These are phyloP conservation scores for Iphiclides podalirius DNA, from an alignment of 2,888 invertebrate species.

Conservation along the genomic window DNA sequence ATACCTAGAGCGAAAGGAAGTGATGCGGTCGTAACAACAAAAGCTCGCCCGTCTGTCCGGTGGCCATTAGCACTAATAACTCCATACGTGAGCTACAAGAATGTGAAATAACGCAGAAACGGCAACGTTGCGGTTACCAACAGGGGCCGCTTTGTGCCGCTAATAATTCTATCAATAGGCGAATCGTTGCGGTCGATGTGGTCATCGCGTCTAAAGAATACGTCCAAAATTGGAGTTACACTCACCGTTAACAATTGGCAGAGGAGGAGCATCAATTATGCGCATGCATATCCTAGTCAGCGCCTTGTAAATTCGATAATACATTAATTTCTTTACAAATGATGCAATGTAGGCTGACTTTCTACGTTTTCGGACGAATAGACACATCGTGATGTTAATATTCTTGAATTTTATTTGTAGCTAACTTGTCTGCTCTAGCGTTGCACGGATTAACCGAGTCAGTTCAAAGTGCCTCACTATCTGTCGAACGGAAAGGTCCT, in stretches of 20 bases:
- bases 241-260: constrained; percentile 43
- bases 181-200: constrained; percentile 62
- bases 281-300: constrained; percentile 25
- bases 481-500: no score
- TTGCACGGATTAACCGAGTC: no score
- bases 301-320: constrained; percentile 3
- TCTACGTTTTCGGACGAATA: no score
- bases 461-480: no score
- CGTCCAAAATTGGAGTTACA: constrained; percentile 41
- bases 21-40: constrained; percentile 56
- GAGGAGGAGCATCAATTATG: constrained; percentile 38
- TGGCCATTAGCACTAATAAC: constrained; percentile 71
- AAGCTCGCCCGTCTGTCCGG: constrained; percentile 46
- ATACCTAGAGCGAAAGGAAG: constrained; percentile 41
- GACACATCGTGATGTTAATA: no score
- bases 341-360: no score
- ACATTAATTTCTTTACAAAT: no score
- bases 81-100: constrained; percentile 52
- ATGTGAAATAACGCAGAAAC: constrained; percentile 48
- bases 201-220: constrained; percentile 54
- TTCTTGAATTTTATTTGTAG: no score
- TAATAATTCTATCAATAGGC: constrained; percentile 73
- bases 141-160: constrained; percentile 46
- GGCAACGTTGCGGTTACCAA: constrained; percentile 63
- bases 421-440: no score